These are phyloP conservation scores for Ypsolopha sequella DNA, from an alignment of 2,888 invertebrate species.

Conservation along the genomic window DNA sequence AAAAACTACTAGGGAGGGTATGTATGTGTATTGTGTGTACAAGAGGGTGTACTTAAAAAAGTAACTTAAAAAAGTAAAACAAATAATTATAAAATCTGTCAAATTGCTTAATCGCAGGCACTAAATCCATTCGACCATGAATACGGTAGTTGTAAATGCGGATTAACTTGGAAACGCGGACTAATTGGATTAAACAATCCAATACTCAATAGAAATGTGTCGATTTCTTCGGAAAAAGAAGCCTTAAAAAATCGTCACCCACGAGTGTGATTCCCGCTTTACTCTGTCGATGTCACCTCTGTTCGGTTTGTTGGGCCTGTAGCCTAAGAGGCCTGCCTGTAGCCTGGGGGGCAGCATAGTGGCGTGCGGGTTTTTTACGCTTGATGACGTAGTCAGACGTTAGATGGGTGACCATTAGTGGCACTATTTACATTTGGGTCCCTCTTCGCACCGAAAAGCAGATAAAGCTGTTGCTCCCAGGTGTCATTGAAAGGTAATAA, in stretches of 20 bases:
- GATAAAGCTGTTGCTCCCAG: too few relatives aligned
- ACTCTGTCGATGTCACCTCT: background rate
- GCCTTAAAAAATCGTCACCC: background rate
- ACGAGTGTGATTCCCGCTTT: background rate
- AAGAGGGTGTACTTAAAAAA: too few relatives aligned
- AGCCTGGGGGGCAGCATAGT: background rate
- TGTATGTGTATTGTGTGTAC: too few relatives aligned
- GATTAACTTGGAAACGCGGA: background rate
- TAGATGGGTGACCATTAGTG: too few relatives aligned
- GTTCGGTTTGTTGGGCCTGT: background rate
- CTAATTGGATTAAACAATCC: constrained; percentile 15
- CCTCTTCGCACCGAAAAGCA: too few relatives aligned
- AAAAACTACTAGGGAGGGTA: too few relatives aligned
- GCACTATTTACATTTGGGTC: too few relatives aligned
- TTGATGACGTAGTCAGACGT: too few relatives aligned
- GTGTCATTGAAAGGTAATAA: too few relatives aligned
- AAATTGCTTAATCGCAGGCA: constrained; percentile 24
- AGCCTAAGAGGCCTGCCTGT: background rate
- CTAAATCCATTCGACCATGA: constrained; percentile 8
- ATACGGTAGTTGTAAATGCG: background rate
- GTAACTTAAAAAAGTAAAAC: too few relatives aligned
- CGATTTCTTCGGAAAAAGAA: constrained; percentile 17
- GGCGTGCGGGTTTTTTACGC: too few relatives aligned
- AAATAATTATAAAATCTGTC: constrained; percentile 11
- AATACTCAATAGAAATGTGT: constrained; percentile 12